Evolutionary conservation across 2,113 vertebrate genomes (phyloP).

Genomic region (Alethe diademata): DNA sequence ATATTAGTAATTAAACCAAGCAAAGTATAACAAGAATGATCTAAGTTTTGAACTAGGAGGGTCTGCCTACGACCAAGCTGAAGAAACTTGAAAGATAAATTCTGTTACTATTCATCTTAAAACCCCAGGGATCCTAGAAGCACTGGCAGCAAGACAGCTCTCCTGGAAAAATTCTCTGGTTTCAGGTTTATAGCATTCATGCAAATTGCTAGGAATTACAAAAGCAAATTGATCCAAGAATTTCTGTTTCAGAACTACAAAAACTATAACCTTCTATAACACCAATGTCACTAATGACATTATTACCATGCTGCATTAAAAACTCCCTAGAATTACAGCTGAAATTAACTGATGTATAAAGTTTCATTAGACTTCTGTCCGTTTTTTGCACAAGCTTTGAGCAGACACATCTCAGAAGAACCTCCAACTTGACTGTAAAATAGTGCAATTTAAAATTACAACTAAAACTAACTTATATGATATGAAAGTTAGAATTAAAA

Average conservation of each 20-base stretch:
- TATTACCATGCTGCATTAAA: not conserved
- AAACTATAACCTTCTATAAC: not conserved
- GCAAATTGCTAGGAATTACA: not conserved
- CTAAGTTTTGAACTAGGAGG: not conserved
- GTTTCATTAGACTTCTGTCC: not conserved
- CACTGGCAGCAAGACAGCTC: not conserved
- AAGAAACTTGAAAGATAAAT: not conserved
- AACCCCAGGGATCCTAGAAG: not conserved
- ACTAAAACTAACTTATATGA: not conserved
- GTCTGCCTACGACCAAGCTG: not conserved
- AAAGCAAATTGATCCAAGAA: not conserved
- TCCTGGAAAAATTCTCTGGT: not conserved
- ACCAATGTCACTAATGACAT: not conserved
- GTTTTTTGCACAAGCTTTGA: not conserved
- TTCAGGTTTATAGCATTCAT: not conserved
- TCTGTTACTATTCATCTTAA: not conserved
- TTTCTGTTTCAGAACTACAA: not conserved
- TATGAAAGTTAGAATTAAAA: not conserved
- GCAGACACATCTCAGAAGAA: not conserved
- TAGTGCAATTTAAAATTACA: not conserved
- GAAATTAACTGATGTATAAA: not conserved
- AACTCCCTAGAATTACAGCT: not conserved
- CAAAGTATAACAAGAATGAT: not conserved
- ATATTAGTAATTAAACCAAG: not conserved
- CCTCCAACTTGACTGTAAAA: not conserved